These are phyloP conservation scores for Hypena proboscidalis DNA, from an alignment of 2,888 invertebrate genomes.

Conservation along the genomic window DNA sequence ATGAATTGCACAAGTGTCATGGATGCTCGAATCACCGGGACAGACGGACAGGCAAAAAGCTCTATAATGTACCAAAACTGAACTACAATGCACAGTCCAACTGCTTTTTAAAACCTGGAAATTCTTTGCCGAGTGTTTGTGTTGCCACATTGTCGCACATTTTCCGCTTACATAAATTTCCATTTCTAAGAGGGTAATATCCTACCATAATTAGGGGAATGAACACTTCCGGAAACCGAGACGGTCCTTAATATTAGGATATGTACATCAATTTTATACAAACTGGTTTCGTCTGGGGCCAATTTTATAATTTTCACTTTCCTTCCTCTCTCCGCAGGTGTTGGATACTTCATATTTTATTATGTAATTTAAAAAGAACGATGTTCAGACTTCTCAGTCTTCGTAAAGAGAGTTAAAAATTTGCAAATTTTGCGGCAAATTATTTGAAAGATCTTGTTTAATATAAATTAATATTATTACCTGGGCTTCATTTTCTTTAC, in stretches of 20 bases:
- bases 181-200: slow-evolving; percentile 20
- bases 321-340: slow-evolving; percentile 1
- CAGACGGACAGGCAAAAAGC: too few species aligned
- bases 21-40: too few species aligned
- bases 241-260: slow-evolving; percentile 25
- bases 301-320: slow-evolving; percentile 38
- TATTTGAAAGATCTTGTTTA: too few species aligned
- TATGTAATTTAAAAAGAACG: slow-evolving; percentile 6
- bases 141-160: neutral
- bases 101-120: too few species aligned
- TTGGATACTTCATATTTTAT: slow-evolving; percentile 13
- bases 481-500: too few species aligned
- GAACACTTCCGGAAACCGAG: slow-evolving; percentile 13
- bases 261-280: slow-evolving; percentile 37
- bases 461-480: slow-evolving; percentile 3
- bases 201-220: slow-evolving; percentile 22
- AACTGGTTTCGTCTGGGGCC: slow-evolving; percentile 26
- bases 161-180: slow-evolving; percentile 2
- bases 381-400: neutral
- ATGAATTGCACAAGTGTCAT: too few species aligned
- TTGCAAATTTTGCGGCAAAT: too few species aligned
- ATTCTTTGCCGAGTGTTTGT: too few species aligned
- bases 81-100: neutral
- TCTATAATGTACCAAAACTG: neutral
- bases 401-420: too few species aligned